Percentiles rank a stretch among this genome's conserved stretches.
phyloP scores from a whole-genome alignment of 1,140 invertebrate genomes.

The fruit fly (Drosophila melanogaster) region DNA sequence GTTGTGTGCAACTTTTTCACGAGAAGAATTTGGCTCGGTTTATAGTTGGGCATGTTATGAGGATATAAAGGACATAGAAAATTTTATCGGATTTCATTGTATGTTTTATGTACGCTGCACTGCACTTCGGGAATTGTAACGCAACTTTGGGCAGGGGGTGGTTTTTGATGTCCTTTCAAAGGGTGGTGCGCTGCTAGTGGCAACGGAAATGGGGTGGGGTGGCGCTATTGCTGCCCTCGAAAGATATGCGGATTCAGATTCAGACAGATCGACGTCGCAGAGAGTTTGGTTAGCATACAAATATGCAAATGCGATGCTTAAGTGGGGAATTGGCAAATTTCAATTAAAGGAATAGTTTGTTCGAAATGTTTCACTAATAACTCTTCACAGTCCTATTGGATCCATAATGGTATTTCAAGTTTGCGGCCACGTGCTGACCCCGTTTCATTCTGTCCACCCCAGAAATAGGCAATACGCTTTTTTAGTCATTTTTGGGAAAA shows the following conservation, averaged over 20 bases:
- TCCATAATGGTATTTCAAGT: conserved; percentile 2
- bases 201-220: conserved; percentile 17
- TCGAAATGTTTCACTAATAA: too few relatives aligned
- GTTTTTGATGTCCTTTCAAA: conserved; percentile 41
- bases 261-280: conserved; percentile 73
- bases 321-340: background rate
- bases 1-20: background rate
- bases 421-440: conserved; percentile 6
- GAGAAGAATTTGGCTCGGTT: background rate
- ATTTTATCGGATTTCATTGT: too few relatives aligned
- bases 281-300: conserved; percentile 48
- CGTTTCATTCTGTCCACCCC: conserved; percentile 2
- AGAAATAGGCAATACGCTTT: conserved; percentile 32
- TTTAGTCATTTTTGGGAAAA: background rate
- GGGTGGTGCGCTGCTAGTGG: conserved; percentile 10
- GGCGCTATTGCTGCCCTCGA: conserved; percentile 4
- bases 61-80: too few relatives aligned
- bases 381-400: background rate
- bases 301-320: conserved; percentile 8
- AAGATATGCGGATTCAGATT: conserved; percentile 29
- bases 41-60: too few relatives aligned
- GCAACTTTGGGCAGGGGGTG: conserved; percentile 52
- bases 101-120: background rate
- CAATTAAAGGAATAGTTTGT: background rate
- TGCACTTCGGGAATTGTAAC: conserved; percentile 47